Percentiles rank a stretch among this genome's conserved stretches.
Evolutionary conservation across 2,113 vertebrate species (phyloP).

Genomic region (Hippoglossus stenolepis): DNA sequence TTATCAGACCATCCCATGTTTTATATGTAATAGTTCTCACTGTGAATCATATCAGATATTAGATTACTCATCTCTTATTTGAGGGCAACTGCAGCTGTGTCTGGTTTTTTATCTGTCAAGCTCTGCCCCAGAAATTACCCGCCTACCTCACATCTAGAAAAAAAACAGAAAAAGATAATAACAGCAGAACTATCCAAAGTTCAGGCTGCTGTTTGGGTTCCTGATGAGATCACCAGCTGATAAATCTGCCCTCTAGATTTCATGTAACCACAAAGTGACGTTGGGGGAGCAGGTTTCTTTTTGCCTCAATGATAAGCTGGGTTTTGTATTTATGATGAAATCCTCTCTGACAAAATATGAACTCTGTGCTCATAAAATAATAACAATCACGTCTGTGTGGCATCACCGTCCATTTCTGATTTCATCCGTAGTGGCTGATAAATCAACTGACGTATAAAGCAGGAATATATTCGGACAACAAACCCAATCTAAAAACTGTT

Average conservation of each 20-base stretch:
- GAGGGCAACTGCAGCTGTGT: slow-evolving; percentile 24
- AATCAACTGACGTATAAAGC: not conserved
- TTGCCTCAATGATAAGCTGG: not conserved
- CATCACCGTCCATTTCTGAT: not conserved
- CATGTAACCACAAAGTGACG: not conserved
- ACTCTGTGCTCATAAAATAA: not conserved
- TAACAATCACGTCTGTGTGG: not conserved
- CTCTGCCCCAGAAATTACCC: slow-evolving; percentile 5
- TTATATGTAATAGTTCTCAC: slow-evolving; percentile 23
- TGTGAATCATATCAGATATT: slow-evolving; percentile 52
- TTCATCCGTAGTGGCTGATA: not conserved
- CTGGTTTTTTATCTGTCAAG: slow-evolving; percentile 38
- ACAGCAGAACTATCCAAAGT: slow-evolving; percentile 1
- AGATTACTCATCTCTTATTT: slow-evolving; percentile 45
- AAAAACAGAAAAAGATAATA: slow-evolving; percentile 3
- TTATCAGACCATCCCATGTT: too few relatives aligned
- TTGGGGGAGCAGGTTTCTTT: not conserved
- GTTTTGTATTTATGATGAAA: not conserved
- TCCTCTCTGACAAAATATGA: not conserved
- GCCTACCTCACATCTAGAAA: slow-evolving; percentile 14
- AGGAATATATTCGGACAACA: not conserved
- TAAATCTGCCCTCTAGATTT: slow-evolving; percentile 1
- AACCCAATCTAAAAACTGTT: not conserved
- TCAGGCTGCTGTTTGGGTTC: slow-evolving; percentile 12
- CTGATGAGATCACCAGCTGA: not conserved